Base-by-base conservation (phyloP, 1,140 invertebrate species). In the Listronotus bonariensis region DNA sequence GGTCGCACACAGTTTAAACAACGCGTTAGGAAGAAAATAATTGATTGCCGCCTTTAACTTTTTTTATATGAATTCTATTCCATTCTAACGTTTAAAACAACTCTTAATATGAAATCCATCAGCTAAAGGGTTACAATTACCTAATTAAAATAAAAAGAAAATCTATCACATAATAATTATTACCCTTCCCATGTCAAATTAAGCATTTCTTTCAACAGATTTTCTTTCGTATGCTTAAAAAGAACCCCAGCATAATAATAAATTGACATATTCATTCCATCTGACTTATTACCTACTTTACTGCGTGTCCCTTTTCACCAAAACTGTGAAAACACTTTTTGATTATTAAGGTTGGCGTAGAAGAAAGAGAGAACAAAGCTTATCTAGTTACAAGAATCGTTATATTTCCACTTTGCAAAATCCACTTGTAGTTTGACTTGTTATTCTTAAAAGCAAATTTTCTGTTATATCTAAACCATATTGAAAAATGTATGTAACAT, bases 211-310 rank as follows among this genome's bases (percentile, higher is more conserved):
- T 42, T 55, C 40, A 56, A 56, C 54, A 56, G 54, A 56, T 56
- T 56, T 56, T 38, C 17, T 40, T 43, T 31, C 11, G 3, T 36
- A 36, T 36, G 41, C 36, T 56, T 56, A 56, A 56, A 56, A 56
- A 56, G 54, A 56, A 43, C 54, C 56, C 56, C 26, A 17, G n/a
- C 42, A 12, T 46, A 59, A 59, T 59, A 59, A 59, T 59, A 60
- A 51, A 60, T 60, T 60, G 57, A 60, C 45, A 49, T 60, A 60
- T 60, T 60, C 57, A 51, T 51, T 60, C 57, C 48, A 49, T 60
- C 57, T 60, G 57, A 60, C 57, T 60, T 60, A 60, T 60, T 60
- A 60, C 57, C 57, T 60, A 60, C 57, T 60, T 60, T 60, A 60
- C 57, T 60, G 57, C 48, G 57, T 60, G 57, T 51, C 57, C 57